Base-by-base conservation (phyloP, 2,888 invertebrate genomes). In the Euplexia lucipara region DNA sequence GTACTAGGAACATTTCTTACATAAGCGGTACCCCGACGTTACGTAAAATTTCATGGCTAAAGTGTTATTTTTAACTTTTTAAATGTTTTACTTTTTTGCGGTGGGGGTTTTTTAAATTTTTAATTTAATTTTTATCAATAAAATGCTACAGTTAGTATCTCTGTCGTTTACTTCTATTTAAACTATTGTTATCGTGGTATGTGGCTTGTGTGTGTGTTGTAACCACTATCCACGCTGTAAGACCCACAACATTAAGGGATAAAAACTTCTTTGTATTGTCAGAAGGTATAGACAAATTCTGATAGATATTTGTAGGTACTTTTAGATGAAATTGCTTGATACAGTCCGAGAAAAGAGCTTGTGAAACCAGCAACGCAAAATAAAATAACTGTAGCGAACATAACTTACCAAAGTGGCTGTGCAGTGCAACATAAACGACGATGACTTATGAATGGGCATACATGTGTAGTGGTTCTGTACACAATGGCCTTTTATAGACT, bases 331-430 rank as follows among this genome's bases (percentile, higher is more conserved):
- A 26, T 2, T 26, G 5, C 26, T 26, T 26, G 26, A 26, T 26
- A 26, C 8, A 16, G 7, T 30, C 26, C n/a, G 42, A 26, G 9
- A 22, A 57, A 69, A 72, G 63, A 72, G 63, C 70, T 62, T 76
- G 63, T 79, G 72, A 79, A 74, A 79, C 56, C 5, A 69, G 60
- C 70, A 72, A 75, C 20, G 18, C 8, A 70, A 82, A 72, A 70
- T n/a, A 69, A 81, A 84, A 79, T 71, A 78, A 82, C 79, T 78
- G 51, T 62, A 72, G 85, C 87, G 85, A 87, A 87, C 12, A 60
- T 81, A 88, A 92, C 92, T 92, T 91, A 92, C 92, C 92, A 70
- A 54, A 61, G 74, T 80, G 63, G 81, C 75, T 79, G 84, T 82
- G 84, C 75, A 69, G 83, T 85, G 86, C 86, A 83, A 81, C 65